A percentile compares a stretch with the other conserved stretches of the same genome.
Conservation (phyloP, 2,113 vertebrate genomes). For the Psephotus haematonotus region DNA sequence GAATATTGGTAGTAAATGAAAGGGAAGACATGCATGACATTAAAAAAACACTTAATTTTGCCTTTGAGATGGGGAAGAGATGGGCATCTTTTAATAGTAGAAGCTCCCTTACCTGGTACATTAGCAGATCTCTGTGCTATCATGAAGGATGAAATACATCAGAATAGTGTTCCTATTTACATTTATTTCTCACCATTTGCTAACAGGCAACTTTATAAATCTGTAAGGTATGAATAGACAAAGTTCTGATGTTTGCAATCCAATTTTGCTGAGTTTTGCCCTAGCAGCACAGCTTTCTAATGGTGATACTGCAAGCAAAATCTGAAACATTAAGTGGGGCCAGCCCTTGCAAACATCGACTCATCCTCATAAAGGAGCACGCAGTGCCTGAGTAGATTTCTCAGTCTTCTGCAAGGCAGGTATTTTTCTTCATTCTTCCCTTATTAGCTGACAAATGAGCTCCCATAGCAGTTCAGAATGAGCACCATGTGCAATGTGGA, state of each 20-base stretch:
- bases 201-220: not conserved
- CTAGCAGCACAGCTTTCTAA: not conserved
- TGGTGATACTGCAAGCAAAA: not conserved
- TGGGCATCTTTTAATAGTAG: not conserved
- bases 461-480: not conserved
- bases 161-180: no score
- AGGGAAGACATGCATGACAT: not conserved
- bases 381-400: not conserved
- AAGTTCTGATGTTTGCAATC: not conserved
- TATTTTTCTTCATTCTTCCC: not conserved
- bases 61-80: not conserved
- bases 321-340: not conserved
- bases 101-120: not conserved
- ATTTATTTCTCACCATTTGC: not conserved
- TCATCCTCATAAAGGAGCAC: not conserved
- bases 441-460: not conserved
- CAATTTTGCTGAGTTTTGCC: not conserved
- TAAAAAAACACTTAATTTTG: not conserved
- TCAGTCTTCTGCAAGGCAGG: not conserved
- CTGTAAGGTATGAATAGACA: not conserved
- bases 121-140: not conserved
- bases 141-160: not conserved
- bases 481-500: fast-evolving
- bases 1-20: not conserved
- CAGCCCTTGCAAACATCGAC: not conserved